Conservation (phyloP, 2,797 vertebrate genomes). For the Myotis findleyi region DNA sequence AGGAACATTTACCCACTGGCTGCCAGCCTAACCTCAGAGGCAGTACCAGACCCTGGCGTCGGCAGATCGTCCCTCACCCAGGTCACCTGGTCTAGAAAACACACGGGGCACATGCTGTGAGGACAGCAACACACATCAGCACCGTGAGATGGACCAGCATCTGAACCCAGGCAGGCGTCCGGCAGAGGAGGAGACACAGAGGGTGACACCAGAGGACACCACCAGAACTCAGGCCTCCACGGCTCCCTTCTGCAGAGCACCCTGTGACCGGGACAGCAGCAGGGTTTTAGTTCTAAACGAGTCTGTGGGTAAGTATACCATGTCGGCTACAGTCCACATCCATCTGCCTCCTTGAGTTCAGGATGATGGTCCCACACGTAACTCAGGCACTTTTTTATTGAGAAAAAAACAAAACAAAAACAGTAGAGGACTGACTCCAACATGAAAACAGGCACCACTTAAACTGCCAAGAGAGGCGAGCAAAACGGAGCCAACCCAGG, state of each 20-base stretch:
- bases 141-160: background rate
- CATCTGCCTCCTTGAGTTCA: background rate
- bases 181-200: too few relatives aligned
- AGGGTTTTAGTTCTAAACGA: background rate
- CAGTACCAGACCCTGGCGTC: background rate
- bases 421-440: background rate
- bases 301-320: fast-evolving
- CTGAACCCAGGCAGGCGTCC: background rate
- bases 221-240: background rate
- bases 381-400: background rate
- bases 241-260: background rate
- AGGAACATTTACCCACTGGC: background rate
- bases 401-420: background rate
- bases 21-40: background rate
- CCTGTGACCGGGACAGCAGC: background rate
- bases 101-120: background rate
- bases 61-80: too few relatives aligned
- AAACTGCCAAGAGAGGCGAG: background rate
- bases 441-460: background rate
- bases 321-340: background rate
- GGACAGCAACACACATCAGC: background rate
- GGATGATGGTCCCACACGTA: background rate
- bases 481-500: background rate
- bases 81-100: background rate
- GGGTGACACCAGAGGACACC: fast-evolving